phyloP scores from a whole-genome alignment of 2,113 vertebrate genomes.

The Gymnarchus niloticus region DNA sequence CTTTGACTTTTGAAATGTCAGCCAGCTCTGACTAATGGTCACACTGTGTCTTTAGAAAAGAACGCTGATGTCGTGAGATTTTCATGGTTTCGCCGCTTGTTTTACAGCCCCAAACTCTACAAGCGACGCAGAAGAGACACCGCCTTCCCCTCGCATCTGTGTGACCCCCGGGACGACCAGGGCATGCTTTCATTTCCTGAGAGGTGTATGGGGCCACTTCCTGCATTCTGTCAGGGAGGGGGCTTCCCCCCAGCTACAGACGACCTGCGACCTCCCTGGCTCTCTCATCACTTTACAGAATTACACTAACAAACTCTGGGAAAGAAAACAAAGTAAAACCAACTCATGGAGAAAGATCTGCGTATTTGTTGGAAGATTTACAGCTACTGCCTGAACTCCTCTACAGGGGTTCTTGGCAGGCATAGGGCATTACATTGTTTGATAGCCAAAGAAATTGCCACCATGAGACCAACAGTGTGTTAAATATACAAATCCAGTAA shows the following conservation, averaged over 20 bases:
- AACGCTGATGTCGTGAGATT: background rate
- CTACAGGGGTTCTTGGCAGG: background rate
- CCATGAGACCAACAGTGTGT: background rate
- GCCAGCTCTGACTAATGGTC: background rate
- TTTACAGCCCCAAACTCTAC: constrained; percentile 4
- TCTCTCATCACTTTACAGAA: constrained; percentile 29
- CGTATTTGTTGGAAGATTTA: background rate
- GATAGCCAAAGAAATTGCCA: background rate
- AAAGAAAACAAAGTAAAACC: background rate
- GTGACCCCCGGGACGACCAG: constrained; percentile 52
- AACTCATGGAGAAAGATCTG: background rate
- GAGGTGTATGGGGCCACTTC: constrained; percentile 42
- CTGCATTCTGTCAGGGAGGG: constrained; percentile 41
- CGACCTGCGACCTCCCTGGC: constrained; percentile 31
- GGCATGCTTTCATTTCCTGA: constrained; percentile 52
- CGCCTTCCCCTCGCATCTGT: constrained; percentile 50
- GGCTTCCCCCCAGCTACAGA: constrained; percentile 28
- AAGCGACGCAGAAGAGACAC: constrained; percentile 41
- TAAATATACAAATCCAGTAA: background rate
- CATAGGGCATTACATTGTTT: background rate
- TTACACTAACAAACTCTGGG: background rate
- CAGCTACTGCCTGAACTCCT: background rate
- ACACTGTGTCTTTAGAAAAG: too few species aligned
- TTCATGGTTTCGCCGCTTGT: constrained; percentile 19
- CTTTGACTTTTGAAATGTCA: constrained; percentile 9